Conservation (phyloP, 2,113 vertebrate species). For the Trichechus manatus region DNA sequence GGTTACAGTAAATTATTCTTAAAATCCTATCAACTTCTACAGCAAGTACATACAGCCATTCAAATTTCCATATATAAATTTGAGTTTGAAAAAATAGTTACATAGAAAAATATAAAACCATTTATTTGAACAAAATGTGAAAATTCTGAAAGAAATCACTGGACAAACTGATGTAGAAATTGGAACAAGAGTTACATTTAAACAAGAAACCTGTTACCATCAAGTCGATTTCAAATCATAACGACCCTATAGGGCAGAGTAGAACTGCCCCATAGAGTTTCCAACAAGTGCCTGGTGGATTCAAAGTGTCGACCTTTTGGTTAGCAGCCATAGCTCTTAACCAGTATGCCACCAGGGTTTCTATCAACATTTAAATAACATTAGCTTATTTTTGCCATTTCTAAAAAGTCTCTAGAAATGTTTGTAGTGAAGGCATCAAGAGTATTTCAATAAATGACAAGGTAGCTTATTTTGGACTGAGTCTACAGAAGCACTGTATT, state of each 20-base stretch:
- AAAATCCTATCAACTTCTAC: not conserved
- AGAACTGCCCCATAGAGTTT: no score
- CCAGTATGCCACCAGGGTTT: no score
- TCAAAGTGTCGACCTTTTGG: no score
- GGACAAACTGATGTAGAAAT: not conserved
- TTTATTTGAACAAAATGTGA: slow-evolving; percentile 57
- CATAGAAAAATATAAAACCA: not conserved
- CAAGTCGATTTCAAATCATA: no score
- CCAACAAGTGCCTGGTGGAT: no score
- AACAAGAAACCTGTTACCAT: no score
- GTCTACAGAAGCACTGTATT: not conserved
- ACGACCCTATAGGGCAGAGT: no score
- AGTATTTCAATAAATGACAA: slow-evolving; percentile 1
- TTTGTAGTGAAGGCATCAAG: slow-evolving; percentile 48
- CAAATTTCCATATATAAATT: not conserved
- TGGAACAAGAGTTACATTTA: slow-evolving; percentile 55
- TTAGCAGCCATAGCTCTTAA: no score
- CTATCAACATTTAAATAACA: slow-evolving; percentile 62
- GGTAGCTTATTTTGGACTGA: slow-evolving; percentile 13
- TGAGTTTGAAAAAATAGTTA: not conserved
- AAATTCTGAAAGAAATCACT: not conserved
- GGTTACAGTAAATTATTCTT: not conserved
- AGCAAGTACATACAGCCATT: not conserved
- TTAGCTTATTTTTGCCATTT: slow-evolving; percentile 36
- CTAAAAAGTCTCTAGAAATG: slow-evolving; percentile 49